Conservation (phyloP, 2,113 vertebrate species). For the Clarias batrachus region DNA sequence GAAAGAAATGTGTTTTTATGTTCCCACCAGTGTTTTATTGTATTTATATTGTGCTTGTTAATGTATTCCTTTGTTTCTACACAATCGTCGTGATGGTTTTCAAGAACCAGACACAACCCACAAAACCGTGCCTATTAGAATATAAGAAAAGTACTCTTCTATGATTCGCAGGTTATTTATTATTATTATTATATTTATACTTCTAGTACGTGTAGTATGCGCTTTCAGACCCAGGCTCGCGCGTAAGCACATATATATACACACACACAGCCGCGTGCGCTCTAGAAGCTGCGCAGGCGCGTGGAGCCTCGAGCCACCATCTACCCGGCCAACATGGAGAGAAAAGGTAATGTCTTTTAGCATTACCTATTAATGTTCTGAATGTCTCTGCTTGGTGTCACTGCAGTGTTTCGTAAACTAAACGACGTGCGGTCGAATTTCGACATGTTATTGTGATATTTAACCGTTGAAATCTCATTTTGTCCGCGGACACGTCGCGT, state of each 20-base stretch:
- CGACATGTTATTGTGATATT: neutral
- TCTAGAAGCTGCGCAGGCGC: conserved; percentile 67
- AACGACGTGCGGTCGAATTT: neutral
- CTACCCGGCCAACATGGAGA: conserved; percentile 84
- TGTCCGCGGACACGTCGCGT: neutral
- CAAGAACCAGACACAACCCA: neutral
- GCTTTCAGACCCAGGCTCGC: neutral
- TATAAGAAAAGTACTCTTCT: neutral
- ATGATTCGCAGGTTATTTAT: neutral
- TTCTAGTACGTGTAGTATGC: neutral
- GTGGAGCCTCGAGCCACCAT: conserved; percentile 62
- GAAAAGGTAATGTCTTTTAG: conserved; percentile 83
- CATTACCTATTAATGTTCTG: conserved; percentile 3
- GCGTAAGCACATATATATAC: neutral
- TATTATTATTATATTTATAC: neutral
- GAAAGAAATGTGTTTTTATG: neutral
- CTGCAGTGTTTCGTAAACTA: neutral
- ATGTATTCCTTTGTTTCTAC: neutral
- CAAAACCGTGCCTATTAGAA: neutral
- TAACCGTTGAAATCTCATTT: neutral
- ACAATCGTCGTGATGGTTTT: too few relatives aligned
- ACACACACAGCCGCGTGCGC: neutral
- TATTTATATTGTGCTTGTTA: neutral
- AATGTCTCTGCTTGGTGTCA: neutral
- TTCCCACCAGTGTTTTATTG: neutral